These are phyloP conservation scores for Ailurus styani DNA, from an alignment of 2,113 vertebrate genomes.

Conservation along the genomic window DNA sequence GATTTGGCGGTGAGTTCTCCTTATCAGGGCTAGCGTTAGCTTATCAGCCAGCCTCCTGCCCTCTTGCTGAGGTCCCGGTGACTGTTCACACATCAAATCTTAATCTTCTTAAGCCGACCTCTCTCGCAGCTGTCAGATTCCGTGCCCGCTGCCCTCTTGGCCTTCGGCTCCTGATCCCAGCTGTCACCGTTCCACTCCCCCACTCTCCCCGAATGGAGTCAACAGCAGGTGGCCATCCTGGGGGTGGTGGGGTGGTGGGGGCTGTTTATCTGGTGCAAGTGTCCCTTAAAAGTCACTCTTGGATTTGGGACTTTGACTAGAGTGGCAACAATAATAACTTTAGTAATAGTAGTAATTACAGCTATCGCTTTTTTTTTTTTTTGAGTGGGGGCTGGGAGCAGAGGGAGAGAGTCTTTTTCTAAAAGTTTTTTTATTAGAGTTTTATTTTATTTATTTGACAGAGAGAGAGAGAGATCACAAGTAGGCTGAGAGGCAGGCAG, in stretches of 20 bases:
- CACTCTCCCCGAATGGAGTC: fast-evolving
- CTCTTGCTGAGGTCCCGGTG: fast-evolving
- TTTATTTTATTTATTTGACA: too few species aligned
- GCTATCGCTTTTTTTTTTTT: neutral
- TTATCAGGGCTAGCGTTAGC: conserved; percentile 16
- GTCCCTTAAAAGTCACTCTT: neutral
- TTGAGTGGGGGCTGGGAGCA: neutral
- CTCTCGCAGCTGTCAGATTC: neutral
- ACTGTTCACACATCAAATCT: fast-evolving
- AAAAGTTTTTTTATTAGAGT: too few species aligned
- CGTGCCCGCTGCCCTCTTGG: fast-evolving
- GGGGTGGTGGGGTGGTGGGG: too few species aligned
- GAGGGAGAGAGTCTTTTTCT: neutral
- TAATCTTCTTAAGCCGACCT: neutral
- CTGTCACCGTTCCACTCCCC: neutral
- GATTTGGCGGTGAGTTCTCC: neutral
- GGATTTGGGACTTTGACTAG: neutral
- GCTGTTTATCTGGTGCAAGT: neutral
- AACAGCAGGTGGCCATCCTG: fast-evolving
- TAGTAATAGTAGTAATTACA: neutral
- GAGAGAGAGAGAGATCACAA: too few species aligned
- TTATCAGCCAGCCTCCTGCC: neutral
- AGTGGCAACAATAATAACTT: too few species aligned
- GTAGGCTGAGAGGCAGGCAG: too few species aligned
- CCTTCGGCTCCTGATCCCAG: fast-evolving